Evolutionary conservation across 2,888 invertebrate genomes (phyloP), one percentile per base, ranked within the genome.

Genomic region (Melanostoma mellinum): DNA sequence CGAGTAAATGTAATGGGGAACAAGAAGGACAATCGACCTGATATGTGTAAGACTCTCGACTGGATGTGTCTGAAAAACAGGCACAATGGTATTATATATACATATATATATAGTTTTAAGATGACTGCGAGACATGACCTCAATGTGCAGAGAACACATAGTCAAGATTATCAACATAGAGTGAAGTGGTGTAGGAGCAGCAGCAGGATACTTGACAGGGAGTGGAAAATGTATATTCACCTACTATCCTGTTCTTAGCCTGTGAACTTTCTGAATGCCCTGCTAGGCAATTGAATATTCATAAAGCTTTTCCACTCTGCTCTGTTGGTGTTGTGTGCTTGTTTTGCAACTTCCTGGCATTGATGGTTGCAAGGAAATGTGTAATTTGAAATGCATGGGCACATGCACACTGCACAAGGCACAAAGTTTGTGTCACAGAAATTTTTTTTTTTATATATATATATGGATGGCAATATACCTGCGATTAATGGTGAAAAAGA

Each of bases 361-460:
- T 78, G 82, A 74, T 78, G 72, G 58, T 53, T 60, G 48, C 73
- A 68, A 56, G 63, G 68, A 56, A 69, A 36, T 69, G 56, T 74
- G 63, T 73, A 74, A 78, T 82, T 82, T 73, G 44, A 82, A 78
- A 82, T 82, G 82, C 82, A 82, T 82, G 73, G 56, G 65, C 82
- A 63, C 63, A 82, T 82, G 82, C 77, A 82, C 77, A 77, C 48
- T 71, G 9, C 67, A 82, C 42, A 63, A 63, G 67, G 73, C 3
- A 6, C 8, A 32, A 4, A 33, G 52, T 8, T n/a, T 42, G n/a
- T 42, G 58, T 4, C 42, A 60, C 42, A 10, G 44, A 40, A 3
- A 44, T 60, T 60, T 44, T 42, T n/a, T 33, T 3, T 30, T 61
- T 3, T 20, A 6, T 38, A 9, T 46, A 0, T 10, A 55, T 44